phyloP scores from a whole-genome alignment of 2,113 vertebrate species.

The Zingel zingel region DNA sequence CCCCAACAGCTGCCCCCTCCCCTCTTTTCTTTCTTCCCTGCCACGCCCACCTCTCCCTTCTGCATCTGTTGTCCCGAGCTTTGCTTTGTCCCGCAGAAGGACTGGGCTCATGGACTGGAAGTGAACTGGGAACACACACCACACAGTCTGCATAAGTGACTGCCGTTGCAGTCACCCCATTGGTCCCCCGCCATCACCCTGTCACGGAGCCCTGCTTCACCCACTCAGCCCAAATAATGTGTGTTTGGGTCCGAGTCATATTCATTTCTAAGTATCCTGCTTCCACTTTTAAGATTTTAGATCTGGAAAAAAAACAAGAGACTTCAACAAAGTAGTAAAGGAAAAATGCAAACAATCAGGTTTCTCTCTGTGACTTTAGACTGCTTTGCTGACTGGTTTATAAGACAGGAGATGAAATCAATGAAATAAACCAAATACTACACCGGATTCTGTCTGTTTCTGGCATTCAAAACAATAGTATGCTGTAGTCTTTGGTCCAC shows the following conservation, averaged over 20 bases:
- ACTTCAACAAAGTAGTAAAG: conserved; percentile 57
- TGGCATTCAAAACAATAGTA: background rate
- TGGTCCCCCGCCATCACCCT: conserved; percentile 11
- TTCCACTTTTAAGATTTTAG: conserved; percentile 84
- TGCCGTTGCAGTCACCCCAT: conserved; percentile 26
- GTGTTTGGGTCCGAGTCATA: conserved; percentile 40
- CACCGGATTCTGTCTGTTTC: conserved; percentile 28
- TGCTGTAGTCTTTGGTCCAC: background rate
- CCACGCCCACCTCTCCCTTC: conserved; percentile 5
- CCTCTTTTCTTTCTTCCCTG: background rate
- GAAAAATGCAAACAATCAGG: conserved; percentile 78
- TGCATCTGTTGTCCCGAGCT: conserved; percentile 21
- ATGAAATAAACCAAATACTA: conserved; percentile 86
- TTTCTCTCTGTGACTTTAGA: conserved; percentile 80
- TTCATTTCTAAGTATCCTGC: conserved; percentile 63
- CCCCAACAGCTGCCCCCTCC: background rate
- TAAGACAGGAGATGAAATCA: conserved; percentile 71
- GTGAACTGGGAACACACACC: conserved; percentile 40
- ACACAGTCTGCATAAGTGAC: conserved; percentile 7
- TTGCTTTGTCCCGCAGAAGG: conserved; percentile 14
- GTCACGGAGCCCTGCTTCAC: conserved; percentile 27
- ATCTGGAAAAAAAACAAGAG: conserved; percentile 67
- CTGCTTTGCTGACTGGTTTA: conserved; percentile 80
- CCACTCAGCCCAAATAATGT: conserved; percentile 8
- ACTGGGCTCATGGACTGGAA: conserved; percentile 19